Evolutionary conservation across 2,113 vertebrate species (phyloP).

Genomic region (Rhinogobius similis): DNA sequence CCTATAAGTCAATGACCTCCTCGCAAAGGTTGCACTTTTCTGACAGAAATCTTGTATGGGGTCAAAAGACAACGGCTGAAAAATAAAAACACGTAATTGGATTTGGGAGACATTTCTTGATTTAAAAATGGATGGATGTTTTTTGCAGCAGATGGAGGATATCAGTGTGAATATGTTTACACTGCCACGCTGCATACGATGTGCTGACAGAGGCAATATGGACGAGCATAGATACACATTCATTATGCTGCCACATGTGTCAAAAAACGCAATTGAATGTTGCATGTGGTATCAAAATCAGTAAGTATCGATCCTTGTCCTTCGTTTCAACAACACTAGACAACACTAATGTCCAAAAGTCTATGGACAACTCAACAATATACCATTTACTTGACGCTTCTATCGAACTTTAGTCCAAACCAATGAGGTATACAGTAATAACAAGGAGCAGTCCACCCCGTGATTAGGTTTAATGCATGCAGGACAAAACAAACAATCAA

Average conservation of each 20-base stretch:
- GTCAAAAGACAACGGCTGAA: not conserved
- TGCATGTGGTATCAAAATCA: too few relatives aligned
- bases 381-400: constrained; percentile 3
- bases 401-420: constrained; percentile 40
- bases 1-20: constrained; percentile 28
- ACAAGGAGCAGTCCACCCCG: constrained; percentile 41
- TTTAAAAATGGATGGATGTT: not conserved
- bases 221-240: constrained; percentile 25
- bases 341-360: constrained; percentile 1
- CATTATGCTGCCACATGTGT: constrained; percentile 2
- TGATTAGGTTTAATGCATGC: constrained; percentile 53
- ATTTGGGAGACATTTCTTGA: not conserved
- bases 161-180: constrained; percentile 28
- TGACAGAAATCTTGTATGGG: not conserved
- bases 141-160: constrained; percentile 11
- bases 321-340: not conserved
- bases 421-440: constrained; percentile 31
- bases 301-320: not conserved
- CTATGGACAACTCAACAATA: constrained; percentile 2
- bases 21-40: not conserved
- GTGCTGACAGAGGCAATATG: constrained; percentile 43
- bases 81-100: not conserved
- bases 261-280: constrained; percentile 22
- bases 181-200: not conserved
- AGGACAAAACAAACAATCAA: constrained; percentile 30